Base-by-base conservation (phyloP, 2,113 vertebrate species). In the Antigone vipio region DNA sequence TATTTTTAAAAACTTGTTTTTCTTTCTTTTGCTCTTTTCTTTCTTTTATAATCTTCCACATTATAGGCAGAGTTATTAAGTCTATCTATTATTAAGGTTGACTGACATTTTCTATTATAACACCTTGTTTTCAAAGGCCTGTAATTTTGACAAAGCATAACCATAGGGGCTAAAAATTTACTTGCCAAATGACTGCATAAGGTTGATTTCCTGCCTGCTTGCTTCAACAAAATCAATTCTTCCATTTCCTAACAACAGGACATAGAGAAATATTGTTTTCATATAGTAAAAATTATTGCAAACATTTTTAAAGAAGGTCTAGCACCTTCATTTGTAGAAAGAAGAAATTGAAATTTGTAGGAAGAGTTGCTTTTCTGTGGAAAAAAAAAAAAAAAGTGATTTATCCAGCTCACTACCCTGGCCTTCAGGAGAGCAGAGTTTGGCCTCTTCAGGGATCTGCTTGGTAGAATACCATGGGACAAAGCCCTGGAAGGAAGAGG, bases 21-120 rank as follows among this genome's bases (percentile, higher is more conserved):
- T 67, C 42, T 92, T 93, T 81, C 30, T 72, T 89, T 80, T 49
- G 12, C 5, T 44, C 16, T 86, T 90, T 88, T 69, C 40, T 86
- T 91, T 71, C 58, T 85, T 79, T 79, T 81, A 44, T 29, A 93
- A 29, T 71, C 71, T 88, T 92, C 47, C 81, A 12, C n/a, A 27
- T 68, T 67, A 74, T 67, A 34, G 38, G 12, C 29, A 83, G 38
- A 60, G 60, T 84, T 94, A 90, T 83, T 90, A 94, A 79, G 21
- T 58, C 26, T 47, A 69, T 87, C 40, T 83, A 26, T 92, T 90
- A 88, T 88, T 96, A 88, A 93, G 63, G 29, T 45, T 93, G 75
- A 93, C 17, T 94, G 88, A 73, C 63, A 66, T 79, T 94, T 96
- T 83, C 76, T 66, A 77, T 94, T 86, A 90, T 53, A 95, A 71